These are phyloP conservation scores for Pteria penguin DNA, from an alignment of 2,888 invertebrate species.

Conservation along the genomic window DNA sequence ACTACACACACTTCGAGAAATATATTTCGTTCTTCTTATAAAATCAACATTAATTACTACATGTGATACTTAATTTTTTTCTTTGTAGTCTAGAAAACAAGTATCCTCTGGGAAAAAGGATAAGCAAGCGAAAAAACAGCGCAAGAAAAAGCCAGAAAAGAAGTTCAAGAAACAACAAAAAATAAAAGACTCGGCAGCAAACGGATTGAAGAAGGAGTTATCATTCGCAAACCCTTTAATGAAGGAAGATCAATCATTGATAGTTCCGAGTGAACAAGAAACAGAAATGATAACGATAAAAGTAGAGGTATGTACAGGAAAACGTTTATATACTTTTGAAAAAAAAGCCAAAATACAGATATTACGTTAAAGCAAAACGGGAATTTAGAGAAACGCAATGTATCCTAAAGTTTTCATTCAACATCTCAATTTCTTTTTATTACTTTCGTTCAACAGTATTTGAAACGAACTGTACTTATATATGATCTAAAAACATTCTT, in stretches of 20 bases:
- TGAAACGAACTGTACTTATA: neutral
- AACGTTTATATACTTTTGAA: too few species aligned
- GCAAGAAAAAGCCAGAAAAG: constrained; percentile 48
- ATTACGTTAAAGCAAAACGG: neutral
- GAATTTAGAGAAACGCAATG: neutral
- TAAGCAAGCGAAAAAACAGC: constrained; percentile 38
- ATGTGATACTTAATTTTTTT: neutral
- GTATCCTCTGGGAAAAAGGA: constrained; percentile 29
- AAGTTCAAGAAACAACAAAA: constrained; percentile 57
- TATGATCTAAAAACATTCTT: too few species aligned
- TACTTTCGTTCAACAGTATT: neutral
- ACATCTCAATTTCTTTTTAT: too few species aligned
- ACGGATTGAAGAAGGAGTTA: constrained; percentile 59
- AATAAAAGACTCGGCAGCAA: constrained; percentile 49
- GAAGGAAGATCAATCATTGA: constrained; percentile 71
- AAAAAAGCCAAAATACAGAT: neutral
- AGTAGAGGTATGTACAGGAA: constrained; percentile 60
- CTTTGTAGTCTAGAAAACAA: constrained; percentile 44
- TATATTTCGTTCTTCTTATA: too few species aligned
- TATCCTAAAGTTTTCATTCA: neutral
- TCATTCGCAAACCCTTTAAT: constrained; percentile 65
- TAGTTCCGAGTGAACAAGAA: constrained; percentile 59
- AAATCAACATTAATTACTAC: too few species aligned
- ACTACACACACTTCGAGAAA: too few species aligned
- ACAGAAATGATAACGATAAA: constrained; percentile 67